Evolutionary conservation across 2,888 invertebrate species (phyloP), one percentile per base, ranked within the genome.

Genomic region (Heliconius cydno): DNA sequence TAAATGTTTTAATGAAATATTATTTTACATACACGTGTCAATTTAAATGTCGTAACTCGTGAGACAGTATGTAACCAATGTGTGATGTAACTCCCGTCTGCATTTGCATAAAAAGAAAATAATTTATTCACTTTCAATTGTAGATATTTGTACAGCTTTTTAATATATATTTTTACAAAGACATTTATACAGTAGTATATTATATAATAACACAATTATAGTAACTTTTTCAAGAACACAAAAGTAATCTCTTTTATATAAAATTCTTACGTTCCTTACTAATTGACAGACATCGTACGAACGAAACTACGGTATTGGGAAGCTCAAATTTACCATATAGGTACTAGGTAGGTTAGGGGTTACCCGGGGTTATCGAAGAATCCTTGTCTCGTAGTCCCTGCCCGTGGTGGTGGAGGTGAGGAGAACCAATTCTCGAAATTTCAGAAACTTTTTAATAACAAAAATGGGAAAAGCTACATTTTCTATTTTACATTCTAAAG

Each of bases 51-150:
- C 41, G 70, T n/a, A 68, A 68, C 25, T 15, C 15, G 15, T n/a
- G 22, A 38, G 2, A 70, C 25, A 46, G 70, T 41, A 41, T 70
- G 70, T 25, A 70, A 70, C 19, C 66, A 19, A 67, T 41, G n/a
- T 25, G 25, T 41, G 41, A 41, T 70, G 70, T 70, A 70, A 70
- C 70, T 25, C 7, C 7, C n/a, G 25, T 70, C 25, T 70, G 41
- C 25, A 70, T 70, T 70, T 70, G 70, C 70, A 46, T 41, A n/a
- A 41, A 41, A 41, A 3, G 41, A 41, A 3, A 70, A 70, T 25
- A 70, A 25, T 70, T 70, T 25, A 41, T 70, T 70, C 68, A 70
- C 25, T 41, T 70, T 41, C n/a, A 25, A n/a, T 41, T 25, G 41
- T 25, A 41, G 12, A 12, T 41, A 70, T 41, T 41, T 41, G 34